Base-by-base conservation (phyloP, 2,113 vertebrate species). In the Myrmecophaga tridactyla region DNA sequence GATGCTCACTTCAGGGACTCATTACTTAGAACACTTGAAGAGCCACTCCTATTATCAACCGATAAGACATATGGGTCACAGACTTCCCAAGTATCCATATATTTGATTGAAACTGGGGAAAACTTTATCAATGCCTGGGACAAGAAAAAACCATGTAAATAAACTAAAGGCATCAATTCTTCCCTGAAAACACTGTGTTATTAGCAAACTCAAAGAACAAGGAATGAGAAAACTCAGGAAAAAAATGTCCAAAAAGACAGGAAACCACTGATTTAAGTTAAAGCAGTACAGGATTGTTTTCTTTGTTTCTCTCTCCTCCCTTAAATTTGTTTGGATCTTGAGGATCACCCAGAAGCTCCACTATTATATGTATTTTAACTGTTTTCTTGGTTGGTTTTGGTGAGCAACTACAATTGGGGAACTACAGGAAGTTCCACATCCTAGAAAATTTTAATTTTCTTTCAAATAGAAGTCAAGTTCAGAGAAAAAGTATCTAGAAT, bases 191-290 rank as follows among this genome's bases (percentile, higher is more conserved):
- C 15, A 18, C 41, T 60, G 41, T 72, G 25, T 46, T 76, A 51
- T 60, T 63, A 70, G 76, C 23, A 90, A 63, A 43, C 27, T 75
- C 81, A 41, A 84, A 81, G 81, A 90, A 34, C 41, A 88, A 84
- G 60, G 34, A 94, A 89, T 34, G 36, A 89, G 12, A 27, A 70
- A 90, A 94, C 12, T 67, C 41, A 36, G 63, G 60, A 23, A n/a
- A 63, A 78, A 58, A 31, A 58, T n/a, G 48, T 39, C 75, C 63
- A 21, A 78, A 82, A 69, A 88, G 69, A 82, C 60, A 89, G 31
- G 23, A 89, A 93, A 93, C 76, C 92, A 93, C 34, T 29, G 20
- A 85, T 72, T 84, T 93, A 93, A 90, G 46, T 81, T 77, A 87
- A 91, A 92, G 43, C 21, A 65, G 67, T 43, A 65, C 29, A 27